These are phyloP conservation scores for Upupa epops DNA, from an alignment of 2,113 vertebrate species.

Conservation along the genomic window DNA sequence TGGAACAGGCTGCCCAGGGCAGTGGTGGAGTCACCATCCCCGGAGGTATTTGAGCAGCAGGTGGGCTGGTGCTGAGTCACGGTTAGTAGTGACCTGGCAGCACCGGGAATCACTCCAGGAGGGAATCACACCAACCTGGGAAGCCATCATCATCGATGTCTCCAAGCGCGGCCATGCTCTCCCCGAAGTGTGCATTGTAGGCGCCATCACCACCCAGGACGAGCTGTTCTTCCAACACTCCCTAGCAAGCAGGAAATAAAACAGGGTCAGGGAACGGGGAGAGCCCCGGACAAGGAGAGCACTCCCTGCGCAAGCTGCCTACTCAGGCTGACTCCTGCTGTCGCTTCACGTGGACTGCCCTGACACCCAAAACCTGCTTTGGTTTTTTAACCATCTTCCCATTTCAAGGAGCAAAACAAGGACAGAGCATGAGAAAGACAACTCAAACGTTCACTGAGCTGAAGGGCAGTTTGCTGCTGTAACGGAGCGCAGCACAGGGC, in stretches of 20 bases:
- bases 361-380: not conserved
- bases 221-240: slow-evolving; percentile 87
- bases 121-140: slow-evolving; percentile 78
- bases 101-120: not conserved
- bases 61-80: too few relatives aligned
- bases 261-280: not conserved
- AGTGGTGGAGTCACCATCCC: too few relatives aligned
- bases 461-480: not conserved
- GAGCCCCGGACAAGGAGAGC: not conserved
- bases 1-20: too few relatives aligned
- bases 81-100: too few relatives aligned
- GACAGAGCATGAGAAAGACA: not conserved
- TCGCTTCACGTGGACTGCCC: not conserved
- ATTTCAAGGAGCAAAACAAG: not conserved
- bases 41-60: too few relatives aligned
- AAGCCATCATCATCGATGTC: slow-evolving; percentile 95
- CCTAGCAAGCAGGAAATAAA: slow-evolving; percentile 79
- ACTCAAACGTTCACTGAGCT: not conserved
- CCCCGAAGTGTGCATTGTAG: slow-evolving; percentile 96
- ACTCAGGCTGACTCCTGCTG: not conserved
- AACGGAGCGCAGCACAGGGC: not conserved
- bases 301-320: not conserved
- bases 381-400: not conserved
- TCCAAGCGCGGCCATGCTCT: slow-evolving; percentile 85
- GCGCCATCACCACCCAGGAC: slow-evolving; percentile 80